Evolutionary conservation across 2,113 vertebrate species (phyloP).

Genomic region (Irena cyanogastra): DNA sequence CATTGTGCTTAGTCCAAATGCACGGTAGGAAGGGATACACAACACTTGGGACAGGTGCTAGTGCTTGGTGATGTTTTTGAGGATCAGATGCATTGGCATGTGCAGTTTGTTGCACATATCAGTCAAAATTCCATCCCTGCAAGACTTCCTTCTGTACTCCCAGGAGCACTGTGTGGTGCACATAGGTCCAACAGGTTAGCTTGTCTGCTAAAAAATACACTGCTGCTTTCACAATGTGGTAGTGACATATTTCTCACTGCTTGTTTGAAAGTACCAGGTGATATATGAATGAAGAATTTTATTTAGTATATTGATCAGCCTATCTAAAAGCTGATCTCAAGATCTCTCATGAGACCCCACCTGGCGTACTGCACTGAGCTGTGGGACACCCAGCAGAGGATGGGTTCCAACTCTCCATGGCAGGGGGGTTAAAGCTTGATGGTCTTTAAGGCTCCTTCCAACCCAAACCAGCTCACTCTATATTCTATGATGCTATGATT

Average conservation of each 20-base stretch:
- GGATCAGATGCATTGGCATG: background rate
- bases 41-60: background rate
- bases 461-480: background rate
- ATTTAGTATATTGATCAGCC: background rate
- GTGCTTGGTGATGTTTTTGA: background rate
- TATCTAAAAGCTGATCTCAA: background rate
- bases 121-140: background rate
- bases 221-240: background rate
- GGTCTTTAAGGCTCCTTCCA: background rate
- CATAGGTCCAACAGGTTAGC: background rate
- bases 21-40: fast-evolving
- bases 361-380: background rate
- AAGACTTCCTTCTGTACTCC: background rate
- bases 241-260: background rate
- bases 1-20: background rate
- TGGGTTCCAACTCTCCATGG: background rate
- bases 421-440: background rate
- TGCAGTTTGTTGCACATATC: background rate
- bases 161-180: background rate
- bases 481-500: background rate
- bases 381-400: background rate
- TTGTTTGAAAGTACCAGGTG: background rate
- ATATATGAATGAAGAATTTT: background rate
- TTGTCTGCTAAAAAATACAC: background rate
- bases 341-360: background rate